These are phyloP conservation scores for Gymnarchus niloticus DNA, from an alignment of 2,113 vertebrate genomes.

Conservation along the genomic window DNA sequence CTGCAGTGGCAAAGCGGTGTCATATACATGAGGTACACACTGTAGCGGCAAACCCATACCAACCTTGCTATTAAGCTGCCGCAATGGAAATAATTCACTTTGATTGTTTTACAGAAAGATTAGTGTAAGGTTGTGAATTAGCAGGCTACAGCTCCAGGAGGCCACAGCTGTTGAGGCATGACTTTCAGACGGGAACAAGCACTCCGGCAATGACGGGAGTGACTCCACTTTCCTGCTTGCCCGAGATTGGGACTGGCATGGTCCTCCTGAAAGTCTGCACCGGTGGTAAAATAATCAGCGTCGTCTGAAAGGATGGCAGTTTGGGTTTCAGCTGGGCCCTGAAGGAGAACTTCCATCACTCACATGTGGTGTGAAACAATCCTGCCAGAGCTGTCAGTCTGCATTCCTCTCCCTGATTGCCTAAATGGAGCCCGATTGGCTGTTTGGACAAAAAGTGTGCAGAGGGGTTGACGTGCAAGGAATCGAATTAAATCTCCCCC, in stretches of 20 bases:
- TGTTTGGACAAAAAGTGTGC: constrained; percentile 15
- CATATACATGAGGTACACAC: not conserved
- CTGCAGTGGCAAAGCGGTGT: not conserved
- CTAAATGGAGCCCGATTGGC: constrained; percentile 9
- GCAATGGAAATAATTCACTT: not conserved
- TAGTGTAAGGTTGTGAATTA: not conserved
- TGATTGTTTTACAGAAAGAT: not conserved
- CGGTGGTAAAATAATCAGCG: constrained; percentile 15
- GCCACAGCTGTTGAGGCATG: not conserved
- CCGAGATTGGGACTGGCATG: constrained; percentile 9
- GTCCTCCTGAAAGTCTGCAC: not conserved
- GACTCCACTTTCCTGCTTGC: not conserved
- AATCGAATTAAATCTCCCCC: not conserved
- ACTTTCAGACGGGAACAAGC: not conserved
- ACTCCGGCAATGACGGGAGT: not conserved
- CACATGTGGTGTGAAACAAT: constrained; percentile 17
- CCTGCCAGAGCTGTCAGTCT: constrained; percentile 18
- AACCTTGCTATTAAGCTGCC: not conserved
- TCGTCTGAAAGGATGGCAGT: constrained; percentile 16
- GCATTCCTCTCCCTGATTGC: constrained; percentile 1
- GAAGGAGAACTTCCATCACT: constrained; percentile 4
- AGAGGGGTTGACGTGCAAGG: not conserved
- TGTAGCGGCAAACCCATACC: not conserved
- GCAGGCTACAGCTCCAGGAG: not conserved
- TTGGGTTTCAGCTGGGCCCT: constrained; percentile 17